A percentile compares a stretch with the other conserved stretches of the same genome.
phyloP scores from a whole-genome alignment of 1,140 invertebrate species.

The Leptinotarsa undecemlineata region DNA sequence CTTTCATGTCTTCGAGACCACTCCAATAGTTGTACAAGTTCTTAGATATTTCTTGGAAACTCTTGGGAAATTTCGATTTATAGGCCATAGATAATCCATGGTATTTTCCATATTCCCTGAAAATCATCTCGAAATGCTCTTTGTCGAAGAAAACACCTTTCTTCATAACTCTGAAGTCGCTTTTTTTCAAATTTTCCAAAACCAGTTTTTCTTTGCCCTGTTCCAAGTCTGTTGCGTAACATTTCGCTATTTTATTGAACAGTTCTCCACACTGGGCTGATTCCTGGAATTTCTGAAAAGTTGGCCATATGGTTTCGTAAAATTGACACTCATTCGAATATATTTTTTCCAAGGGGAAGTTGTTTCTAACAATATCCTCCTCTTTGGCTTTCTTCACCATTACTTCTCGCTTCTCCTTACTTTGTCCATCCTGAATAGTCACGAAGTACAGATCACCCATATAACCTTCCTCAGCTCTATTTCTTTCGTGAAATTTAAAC shows the following conservation, averaged over 20 bases:
- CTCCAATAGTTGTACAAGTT: not conserved
- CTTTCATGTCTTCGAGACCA: not conserved
- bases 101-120: constrained; percentile 36
- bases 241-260: constrained; percentile 27
- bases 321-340: constrained; percentile 20
- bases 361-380: not conserved
- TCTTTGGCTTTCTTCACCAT: constrained; percentile 10
- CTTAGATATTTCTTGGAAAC: not conserved
- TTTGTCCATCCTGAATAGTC: not conserved
- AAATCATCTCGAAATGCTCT: constrained; percentile 26
- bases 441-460: constrained; percentile 7
- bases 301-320: constrained; percentile 16
- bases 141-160: constrained; percentile 28
- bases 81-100: constrained; percentile 54
- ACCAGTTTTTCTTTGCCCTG: constrained; percentile 57
- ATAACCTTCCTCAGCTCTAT: constrained; percentile 2
- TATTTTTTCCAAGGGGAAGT: not conserved
- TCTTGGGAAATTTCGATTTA: constrained; percentile 43
- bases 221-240: constrained; percentile 41
- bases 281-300: not conserved
- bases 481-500: constrained; percentile 6
- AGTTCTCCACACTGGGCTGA: not conserved
- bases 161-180: constrained; percentile 24
- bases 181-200: constrained; percentile 45
- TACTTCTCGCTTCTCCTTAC: not conserved